A percentile compares a stretch with the other conserved stretches of the same genome.
phyloP scores from a whole-genome alignment of 2,888 invertebrate genomes.

The Drosophila atroscutellata region DNA sequence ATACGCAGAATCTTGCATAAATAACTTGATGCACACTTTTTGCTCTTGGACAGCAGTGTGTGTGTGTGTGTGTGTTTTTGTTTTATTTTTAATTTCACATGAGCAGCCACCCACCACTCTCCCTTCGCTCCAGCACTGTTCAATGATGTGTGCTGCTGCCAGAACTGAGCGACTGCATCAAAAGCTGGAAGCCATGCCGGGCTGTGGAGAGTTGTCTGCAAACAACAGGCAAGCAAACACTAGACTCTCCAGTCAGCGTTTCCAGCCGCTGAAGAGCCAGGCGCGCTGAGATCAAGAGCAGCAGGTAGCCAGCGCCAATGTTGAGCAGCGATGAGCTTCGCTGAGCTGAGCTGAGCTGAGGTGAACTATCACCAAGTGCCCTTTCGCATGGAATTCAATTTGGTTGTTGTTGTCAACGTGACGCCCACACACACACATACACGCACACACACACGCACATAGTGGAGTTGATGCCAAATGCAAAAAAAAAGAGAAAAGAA shows the following conservation, averaged over 20 bases:
- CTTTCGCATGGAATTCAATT: constrained; percentile 59
- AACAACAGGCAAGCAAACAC: constrained; percentile 77
- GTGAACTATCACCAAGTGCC: constrained; percentile 51
- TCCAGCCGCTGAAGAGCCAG: constrained; percentile 42
- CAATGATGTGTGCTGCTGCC: constrained; percentile 61
- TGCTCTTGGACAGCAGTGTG: not conserved
- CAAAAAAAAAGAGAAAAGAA: not conserved
- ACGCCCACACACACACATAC: constrained; percentile 44
- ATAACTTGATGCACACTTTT: constrained; percentile 8
- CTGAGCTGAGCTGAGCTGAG: constrained; percentile 12
- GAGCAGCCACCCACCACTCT: not conserved
- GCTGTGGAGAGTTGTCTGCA: constrained; percentile 63
- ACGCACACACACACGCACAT: constrained; percentile 7
- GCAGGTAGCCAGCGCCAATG: constrained; percentile 25
- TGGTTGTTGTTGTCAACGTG: constrained; percentile 60
- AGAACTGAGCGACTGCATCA: constrained; percentile 7
- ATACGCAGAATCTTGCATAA: constrained; percentile 57
- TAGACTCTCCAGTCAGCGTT: constrained; percentile 38
- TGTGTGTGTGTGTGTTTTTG: not conserved
- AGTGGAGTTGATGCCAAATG: constrained; percentile 20
- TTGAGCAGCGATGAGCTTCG: not conserved
- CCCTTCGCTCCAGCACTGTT: not conserved
- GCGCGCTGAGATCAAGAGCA: constrained; percentile 54
- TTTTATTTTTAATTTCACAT: constrained; percentile 19
- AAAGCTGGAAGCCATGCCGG: constrained; percentile 20